Conservation (phyloP, 2,797 vertebrate species). For the Rhinichthys osculus region DNA sequence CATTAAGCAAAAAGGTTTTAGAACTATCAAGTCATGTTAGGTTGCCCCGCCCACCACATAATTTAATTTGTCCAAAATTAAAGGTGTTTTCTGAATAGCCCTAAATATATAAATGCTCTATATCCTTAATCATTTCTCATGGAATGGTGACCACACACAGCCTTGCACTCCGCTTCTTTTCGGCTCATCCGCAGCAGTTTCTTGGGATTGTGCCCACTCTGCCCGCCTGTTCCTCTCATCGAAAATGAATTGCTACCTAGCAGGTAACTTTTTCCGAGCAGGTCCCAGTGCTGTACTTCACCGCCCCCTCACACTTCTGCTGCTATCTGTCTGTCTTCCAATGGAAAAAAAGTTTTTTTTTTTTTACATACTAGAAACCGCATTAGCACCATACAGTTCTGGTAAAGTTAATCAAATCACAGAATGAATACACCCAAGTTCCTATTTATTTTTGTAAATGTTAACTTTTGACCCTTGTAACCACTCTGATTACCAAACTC, state of each 20-base stretch:
- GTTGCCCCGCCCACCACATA: neutral
- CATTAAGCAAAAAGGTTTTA: neutral
- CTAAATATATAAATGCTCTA: neutral
- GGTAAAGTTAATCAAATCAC: neutral
- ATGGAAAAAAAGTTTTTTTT: no score
- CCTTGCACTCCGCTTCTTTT: neutral
- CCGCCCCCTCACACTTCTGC: neutral
- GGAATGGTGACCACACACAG: neutral
- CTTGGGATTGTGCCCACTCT: neutral
- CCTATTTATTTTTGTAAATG: neutral
- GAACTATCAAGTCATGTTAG: neutral
- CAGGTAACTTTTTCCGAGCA: neutral
- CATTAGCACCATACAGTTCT: neutral
- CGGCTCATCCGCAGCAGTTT: neutral
- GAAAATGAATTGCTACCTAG: slow-evolving; percentile 16
- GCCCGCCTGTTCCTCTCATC: neutral
- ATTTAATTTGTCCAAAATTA: neutral
- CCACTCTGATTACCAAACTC: neutral
- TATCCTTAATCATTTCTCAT: neutral
- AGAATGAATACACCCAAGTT: neutral
- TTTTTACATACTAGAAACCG: neutral
- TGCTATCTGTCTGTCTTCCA: slow-evolving; percentile 13
- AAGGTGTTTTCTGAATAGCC: neutral
- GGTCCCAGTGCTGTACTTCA: slow-evolving; percentile 6
- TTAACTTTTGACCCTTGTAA: neutral